Conservation (phyloP, 2,113 vertebrate genomes). For the Oncorhynchus gorbuscha region DNA sequence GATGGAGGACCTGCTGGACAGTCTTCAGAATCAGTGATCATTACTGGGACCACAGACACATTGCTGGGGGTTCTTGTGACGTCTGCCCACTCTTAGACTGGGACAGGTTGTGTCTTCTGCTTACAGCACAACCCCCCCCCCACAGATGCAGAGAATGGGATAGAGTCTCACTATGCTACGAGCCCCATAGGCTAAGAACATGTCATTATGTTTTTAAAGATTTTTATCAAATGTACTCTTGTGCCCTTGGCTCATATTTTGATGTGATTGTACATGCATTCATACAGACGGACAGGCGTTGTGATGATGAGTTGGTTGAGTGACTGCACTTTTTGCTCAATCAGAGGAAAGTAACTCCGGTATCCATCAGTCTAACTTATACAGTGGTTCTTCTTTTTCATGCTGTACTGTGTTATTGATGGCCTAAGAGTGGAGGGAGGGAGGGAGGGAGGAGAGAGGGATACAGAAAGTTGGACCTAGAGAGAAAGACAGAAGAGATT, state of each 20-base stretch:
- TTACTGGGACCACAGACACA: constrained; percentile 37
- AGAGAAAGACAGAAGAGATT: constrained; percentile 6
- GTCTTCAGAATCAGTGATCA: constrained; percentile 86
- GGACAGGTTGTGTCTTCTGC: too few species aligned
- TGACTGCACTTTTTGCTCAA: not conserved
- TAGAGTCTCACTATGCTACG: constrained; percentile 15
- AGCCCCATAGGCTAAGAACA: not conserved
- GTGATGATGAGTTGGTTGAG: not conserved
- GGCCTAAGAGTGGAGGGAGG: not conserved
- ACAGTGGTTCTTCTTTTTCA: not conserved
- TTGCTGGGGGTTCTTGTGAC: constrained; percentile 25
- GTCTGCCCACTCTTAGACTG: constrained; percentile 37
- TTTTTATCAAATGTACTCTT: constrained; percentile 32
- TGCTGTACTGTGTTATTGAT: not conserved
- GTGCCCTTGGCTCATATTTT: constrained; percentile 30
- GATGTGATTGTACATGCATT: not conserved
- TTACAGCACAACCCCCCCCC: too few species aligned
- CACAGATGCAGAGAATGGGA: too few species aligned
- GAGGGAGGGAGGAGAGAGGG: constrained; percentile 21
- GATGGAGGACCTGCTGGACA: constrained; percentile 91
- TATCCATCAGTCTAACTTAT: not conserved
- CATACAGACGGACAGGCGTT: not conserved
- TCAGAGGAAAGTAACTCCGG: not conserved
- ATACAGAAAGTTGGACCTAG: constrained; percentile 40
- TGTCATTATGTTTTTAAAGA: constrained; percentile 37